These are phyloP conservation scores for Boulengeromyrus knoepffleri DNA, from an alignment of 2,113 vertebrate species.

Conservation along the genomic window DNA sequence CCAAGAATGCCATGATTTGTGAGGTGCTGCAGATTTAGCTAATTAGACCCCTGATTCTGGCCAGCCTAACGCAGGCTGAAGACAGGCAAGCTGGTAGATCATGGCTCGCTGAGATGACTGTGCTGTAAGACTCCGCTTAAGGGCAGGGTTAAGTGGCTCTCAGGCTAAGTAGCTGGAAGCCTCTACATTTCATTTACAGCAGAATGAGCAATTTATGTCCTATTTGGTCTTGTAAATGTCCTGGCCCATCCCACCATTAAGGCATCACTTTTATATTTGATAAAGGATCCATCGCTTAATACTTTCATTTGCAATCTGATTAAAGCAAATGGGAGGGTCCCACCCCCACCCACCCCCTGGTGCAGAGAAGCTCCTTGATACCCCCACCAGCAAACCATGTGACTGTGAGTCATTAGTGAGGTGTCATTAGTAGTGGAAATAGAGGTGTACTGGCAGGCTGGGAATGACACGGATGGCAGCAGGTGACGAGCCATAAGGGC, in stretches of 20 bases:
- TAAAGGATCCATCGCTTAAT: background rate
- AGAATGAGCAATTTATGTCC: background rate
- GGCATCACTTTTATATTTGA: background rate
- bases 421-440: background rate
- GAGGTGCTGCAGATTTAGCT: background rate
- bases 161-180: background rate
- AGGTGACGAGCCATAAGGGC: background rate
- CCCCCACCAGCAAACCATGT: background rate
- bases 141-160: background rate
- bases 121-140: background rate
- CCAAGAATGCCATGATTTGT: background rate
- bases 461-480: background rate
- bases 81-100: background rate
- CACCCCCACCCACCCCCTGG: background rate
- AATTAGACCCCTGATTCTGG: background rate
- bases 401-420: background rate
- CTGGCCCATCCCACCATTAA: background rate
- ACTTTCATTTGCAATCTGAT: background rate
- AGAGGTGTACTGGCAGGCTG: background rate
- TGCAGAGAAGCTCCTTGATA: background rate
- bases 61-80: background rate
- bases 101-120: background rate
- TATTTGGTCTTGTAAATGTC: background rate
- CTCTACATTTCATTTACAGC: background rate
- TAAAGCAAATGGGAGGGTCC: background rate